phyloP scores from a whole-genome alignment of 2,888 invertebrate genomes.

The Acanthococcus lagerstroemiae region DNA sequence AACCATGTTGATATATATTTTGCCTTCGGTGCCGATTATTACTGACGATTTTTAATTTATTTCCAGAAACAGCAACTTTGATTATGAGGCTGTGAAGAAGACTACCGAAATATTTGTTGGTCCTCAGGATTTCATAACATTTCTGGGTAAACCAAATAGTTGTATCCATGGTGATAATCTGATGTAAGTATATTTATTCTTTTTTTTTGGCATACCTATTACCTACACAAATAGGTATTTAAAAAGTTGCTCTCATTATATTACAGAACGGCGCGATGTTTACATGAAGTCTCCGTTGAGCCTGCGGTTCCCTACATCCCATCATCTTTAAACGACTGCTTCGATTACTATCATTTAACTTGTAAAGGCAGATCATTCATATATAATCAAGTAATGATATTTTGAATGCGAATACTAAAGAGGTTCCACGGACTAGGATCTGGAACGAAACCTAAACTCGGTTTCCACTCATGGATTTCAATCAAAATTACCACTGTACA shows the following conservation, averaged over 20 bases:
- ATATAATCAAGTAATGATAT: constrained; percentile 63
- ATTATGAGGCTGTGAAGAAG: constrained; percentile 52
- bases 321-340: constrained; percentile 44
- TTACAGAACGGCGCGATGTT: constrained; percentile 37
- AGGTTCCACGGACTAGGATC: too few species aligned
- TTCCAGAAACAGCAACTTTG: constrained; percentile 48
- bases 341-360: constrained; percentile 56
- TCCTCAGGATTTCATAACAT: constrained; percentile 64
- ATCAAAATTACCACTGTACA: too few species aligned
- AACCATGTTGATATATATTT: too few species aligned
- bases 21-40: too few species aligned
- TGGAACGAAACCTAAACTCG: too few species aligned
- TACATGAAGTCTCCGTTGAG: constrained; percentile 2
- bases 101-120: constrained; percentile 57
- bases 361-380: constrained; percentile 59
- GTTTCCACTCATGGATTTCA: too few species aligned
- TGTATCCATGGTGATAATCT: not conserved
- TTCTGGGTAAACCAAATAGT: constrained; percentile 46
- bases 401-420: constrained; percentile 28
- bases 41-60: too few species aligned
- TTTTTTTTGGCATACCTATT: too few species aligned
- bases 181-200: too few species aligned
- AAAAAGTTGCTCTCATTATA: not conserved
- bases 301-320: constrained; percentile 44
- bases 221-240: too few species aligned